These are phyloP conservation scores for Coregonus ussuriensis DNA, from an alignment of 2,797 vertebrate genomes.

Conservation along the genomic window DNA sequence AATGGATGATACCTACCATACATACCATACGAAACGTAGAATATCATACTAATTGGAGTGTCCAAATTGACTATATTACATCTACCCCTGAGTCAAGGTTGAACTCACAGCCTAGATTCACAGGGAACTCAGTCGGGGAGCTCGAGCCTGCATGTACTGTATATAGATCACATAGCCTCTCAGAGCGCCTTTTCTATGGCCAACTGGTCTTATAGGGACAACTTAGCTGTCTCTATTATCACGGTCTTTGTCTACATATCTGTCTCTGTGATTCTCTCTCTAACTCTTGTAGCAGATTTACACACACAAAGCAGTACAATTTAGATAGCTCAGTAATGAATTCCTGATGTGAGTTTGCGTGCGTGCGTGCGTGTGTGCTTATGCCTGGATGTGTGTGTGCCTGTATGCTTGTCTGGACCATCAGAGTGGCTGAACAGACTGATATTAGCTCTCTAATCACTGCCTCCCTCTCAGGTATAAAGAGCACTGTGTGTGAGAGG, in stretches of 20 bases:
- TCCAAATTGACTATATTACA: no score
- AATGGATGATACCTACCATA: no score
- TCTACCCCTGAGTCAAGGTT: no score
- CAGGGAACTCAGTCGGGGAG: no score
- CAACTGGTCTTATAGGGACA: neutral
- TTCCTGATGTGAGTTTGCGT: constrained; percentile 1
- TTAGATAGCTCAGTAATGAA: no score
- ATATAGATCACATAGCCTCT: neutral
- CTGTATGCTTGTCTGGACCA: constrained; percentile 50
- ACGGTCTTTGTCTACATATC: neutral
- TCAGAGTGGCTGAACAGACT: constrained; percentile 44
- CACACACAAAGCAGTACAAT: no score
- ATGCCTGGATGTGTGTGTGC: constrained; percentile 13
- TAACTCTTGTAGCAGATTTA: no score
- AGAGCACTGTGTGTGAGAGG: constrained; percentile 61
- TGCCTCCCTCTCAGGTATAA: constrained; percentile 59
- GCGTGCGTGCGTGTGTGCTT: neutral
- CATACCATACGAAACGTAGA: no score
- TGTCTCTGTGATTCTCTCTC: no score
- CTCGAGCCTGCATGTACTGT: neutral
- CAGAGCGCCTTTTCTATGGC: neutral
- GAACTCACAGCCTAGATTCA: no score
- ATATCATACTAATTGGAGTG: no score
- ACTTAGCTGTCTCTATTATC: neutral
- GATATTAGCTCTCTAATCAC: constrained; percentile 66